phyloP scores from a whole-genome alignment of 2,888 invertebrate genomes.

The Odontomyia ornata region DNA sequence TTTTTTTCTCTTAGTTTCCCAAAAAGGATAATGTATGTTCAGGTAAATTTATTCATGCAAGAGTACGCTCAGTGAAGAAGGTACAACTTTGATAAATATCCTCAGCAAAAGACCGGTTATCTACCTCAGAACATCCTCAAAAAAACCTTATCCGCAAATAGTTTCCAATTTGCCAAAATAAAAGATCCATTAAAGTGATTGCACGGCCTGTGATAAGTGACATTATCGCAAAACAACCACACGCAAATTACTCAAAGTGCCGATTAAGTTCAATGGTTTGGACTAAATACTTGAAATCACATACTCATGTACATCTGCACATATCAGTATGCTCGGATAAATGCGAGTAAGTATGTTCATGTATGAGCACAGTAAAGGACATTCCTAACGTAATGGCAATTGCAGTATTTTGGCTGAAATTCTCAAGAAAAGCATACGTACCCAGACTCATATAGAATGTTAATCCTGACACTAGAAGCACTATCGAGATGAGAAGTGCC shows the following conservation, averaged over 20 bases:
- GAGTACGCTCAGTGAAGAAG: no score
- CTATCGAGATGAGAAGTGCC: conserved; percentile 57
- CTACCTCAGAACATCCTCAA: neutral
- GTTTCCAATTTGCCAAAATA: conserved; percentile 38
- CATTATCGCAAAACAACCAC: conserved; percentile 21
- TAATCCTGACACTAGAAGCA: conserved; percentile 58
- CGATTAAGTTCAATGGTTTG: conserved; percentile 37
- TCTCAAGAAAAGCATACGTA: conserved; percentile 50
- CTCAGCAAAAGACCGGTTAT: neutral
- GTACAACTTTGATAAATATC: no score
- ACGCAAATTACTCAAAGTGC: conserved; percentile 33
- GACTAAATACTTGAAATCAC: conserved; percentile 32
- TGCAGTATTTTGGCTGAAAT: neutral
- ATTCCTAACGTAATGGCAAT: neutral
- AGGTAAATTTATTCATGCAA: neutral
- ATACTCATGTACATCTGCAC: neutral
- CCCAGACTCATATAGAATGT: conserved; percentile 63
- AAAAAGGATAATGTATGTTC: conserved; percentile 18
- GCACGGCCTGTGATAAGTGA: neutral
- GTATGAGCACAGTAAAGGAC: neutral
- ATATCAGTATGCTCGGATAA: no score
- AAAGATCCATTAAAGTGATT: conserved; percentile 38
- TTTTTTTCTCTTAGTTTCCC: neutral
- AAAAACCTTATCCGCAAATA: neutral
- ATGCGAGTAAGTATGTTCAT: neutral